Evolutionary conservation across 2,797 vertebrate species (phyloP).

Genomic region (Cyprinodon diabolis): DNA sequence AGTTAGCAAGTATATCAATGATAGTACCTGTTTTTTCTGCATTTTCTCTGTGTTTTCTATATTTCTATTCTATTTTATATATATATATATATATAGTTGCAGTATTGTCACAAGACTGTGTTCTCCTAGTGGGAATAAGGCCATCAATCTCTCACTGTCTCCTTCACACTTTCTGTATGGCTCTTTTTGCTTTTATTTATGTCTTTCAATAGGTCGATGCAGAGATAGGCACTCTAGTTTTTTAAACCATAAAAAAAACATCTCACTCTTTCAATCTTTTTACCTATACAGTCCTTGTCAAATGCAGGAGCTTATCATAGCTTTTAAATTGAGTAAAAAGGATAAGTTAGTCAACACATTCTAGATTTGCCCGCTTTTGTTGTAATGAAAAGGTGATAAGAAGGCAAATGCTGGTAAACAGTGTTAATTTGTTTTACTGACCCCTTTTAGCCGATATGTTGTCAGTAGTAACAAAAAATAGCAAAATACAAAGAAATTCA

Average conservation of each 20-base stretch:
- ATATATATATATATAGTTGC: conserved; percentile 13
- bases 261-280: conserved; percentile 1
- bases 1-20: conserved; percentile 12
- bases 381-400: not conserved
- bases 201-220: conserved; percentile 34
- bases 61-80: no score
- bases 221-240: conserved; percentile 27
- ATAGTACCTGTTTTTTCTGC: conserved; percentile 29
- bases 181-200: not conserved
- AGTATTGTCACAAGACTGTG: conserved; percentile 29
- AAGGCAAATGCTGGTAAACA: not conserved
- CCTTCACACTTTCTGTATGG: conserved; percentile 34
- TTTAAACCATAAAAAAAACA: conserved; percentile 6
- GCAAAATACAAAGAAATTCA: conserved; percentile 36
- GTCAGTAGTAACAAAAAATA: conserved; percentile 6
- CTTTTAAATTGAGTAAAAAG: not conserved
- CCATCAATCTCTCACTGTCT: conserved; percentile 57
- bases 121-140: conserved; percentile 33
- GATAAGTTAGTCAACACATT: conserved; percentile 3
- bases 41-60: conserved; percentile 19
- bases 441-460: conserved; percentile 5
- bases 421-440: conserved; percentile 1
- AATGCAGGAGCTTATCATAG: not conserved
- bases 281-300: conserved; percentile 14
- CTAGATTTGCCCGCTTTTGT: not conserved